Evolutionary conservation across 1,140 invertebrate genomes (phyloP).

Genomic region (Heterodera schachtii): DNA sequence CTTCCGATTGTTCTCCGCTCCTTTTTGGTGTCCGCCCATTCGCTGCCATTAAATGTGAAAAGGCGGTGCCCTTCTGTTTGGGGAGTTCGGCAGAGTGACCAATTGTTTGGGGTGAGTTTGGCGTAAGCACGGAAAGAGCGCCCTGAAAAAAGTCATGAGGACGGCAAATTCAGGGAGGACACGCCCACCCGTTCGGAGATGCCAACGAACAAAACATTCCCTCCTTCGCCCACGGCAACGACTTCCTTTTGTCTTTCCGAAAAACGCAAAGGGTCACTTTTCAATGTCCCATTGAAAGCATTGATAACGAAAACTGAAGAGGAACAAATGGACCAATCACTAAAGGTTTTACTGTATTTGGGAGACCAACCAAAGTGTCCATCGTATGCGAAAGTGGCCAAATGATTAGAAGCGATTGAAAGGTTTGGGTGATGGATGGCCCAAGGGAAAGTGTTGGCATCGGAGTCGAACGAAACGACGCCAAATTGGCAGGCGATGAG

Average conservation of each 20-base stretch:
- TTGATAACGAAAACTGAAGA: not conserved
- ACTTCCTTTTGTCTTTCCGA: not conserved
- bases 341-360: not conserved
- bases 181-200: not conserved
- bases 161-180: not conserved
- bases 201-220: not conserved
- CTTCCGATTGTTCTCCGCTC: not conserved
- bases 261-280: not conserved
- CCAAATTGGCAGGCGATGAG: conserved; percentile 21
- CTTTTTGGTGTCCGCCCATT: conserved; percentile 1
- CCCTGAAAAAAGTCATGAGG: not conserved
- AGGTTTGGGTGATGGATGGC: conserved; percentile 29
- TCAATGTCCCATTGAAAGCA: not conserved
- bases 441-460: conserved; percentile 15
- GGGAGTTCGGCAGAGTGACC: not conserved
- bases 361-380: conserved; percentile 16
- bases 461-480: conserved; percentile 24
- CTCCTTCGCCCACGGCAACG: not conserved
- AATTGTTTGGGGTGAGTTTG: not conserved
- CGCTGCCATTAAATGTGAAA: conserved; percentile 1
- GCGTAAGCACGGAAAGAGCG: not conserved
- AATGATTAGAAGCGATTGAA: conserved; percentile 29
- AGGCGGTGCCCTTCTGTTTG: conserved; percentile 8
- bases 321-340: not conserved
- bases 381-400: conserved; percentile 21